Evolutionary conservation across 2,113 vertebrate species (phyloP).

Genomic region (Puma concolor): DNA sequence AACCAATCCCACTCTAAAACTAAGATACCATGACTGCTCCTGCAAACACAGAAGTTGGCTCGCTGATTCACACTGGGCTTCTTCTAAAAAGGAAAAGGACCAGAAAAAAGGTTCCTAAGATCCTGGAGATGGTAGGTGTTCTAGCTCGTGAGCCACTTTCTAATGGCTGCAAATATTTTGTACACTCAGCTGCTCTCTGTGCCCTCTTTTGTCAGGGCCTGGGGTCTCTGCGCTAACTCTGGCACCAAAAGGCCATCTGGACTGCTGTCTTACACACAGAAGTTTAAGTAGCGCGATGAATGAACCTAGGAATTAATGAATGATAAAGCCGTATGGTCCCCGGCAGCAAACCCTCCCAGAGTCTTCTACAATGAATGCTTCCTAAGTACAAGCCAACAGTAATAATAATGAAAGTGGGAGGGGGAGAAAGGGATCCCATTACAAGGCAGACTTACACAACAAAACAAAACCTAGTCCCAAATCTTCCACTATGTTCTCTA

Average conservation of each 20-base stretch:
- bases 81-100: neutral
- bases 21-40: neutral
- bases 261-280: slow-evolving; percentile 83
- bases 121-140: neutral
- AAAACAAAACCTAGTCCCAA: slow-evolving; percentile 54
- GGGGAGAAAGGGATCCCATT: neutral
- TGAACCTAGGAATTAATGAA: slow-evolving; percentile 85
- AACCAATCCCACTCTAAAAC: neutral
- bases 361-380: slow-evolving; percentile 79
- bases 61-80: neutral
- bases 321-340: slow-evolving; percentile 84
- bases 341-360: slow-evolving; percentile 77
- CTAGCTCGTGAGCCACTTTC: slow-evolving; percentile 39
- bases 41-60: neutral
- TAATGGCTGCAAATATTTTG: slow-evolving; percentile 79
- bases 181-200: slow-evolving; percentile 80
- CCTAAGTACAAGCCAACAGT: slow-evolving; percentile 66
- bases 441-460: slow-evolving; percentile 44
- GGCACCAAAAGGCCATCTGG: slow-evolving; percentile 86
- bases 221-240: slow-evolving; percentile 78
- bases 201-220: slow-evolving; percentile 80
- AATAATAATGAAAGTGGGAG: neutral
- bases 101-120: neutral
- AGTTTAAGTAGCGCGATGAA: slow-evolving; percentile 86
- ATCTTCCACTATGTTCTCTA: slow-evolving; percentile 45